Base-by-base conservation (phyloP, 37 sponge, comb jelly and placozoan species). In the Amphimedon queenslandica region DNA sequence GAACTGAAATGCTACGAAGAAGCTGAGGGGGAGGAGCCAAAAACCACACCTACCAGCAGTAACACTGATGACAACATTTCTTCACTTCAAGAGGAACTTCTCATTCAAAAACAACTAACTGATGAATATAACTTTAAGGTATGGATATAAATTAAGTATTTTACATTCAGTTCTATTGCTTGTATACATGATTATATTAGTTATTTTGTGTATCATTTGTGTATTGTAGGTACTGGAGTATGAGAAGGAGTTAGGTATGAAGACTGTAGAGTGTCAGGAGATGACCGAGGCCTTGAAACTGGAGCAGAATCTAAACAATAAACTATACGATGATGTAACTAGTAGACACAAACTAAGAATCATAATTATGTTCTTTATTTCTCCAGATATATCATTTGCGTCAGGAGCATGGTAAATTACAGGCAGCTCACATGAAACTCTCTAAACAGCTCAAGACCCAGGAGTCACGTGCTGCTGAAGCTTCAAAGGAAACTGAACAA, bases 401-500 rank as follows among this genome's bases (percentile, higher is more conserved):
- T 55, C 82, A 75, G 21, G 87, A 91, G 29, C 77, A 78, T 27
- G 64, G 75, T 31, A 81, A 56, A 55, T 57, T 84, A 55, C 76
- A 81, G 74, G 90, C 90, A 6, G 66, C 85, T 23, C 73, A 90
- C 82, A 55, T 77, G 67, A 90, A 90, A 73, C 72, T 90, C 66
- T 16, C 67, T 21, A 64, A 68, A 27, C 72, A 84, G 70, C 30
- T 40, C n/a, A 39, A 70, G 43, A 13, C 63, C 30, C 43, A 34
- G 61, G 57, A 64, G 3, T 21, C 70, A 18, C 67, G 76, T 55
- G 66, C 80, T 23, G 69, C 42, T 16, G 60, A 68, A 43, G 42
- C 63, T 32, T 40, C 79, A 2, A 58, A 37, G 3, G 75, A 35
- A 23, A 70, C 40, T 28, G 76, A 84, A 11, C 67, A 43, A 53